Evolutionary conservation across 2,797 vertebrate genomes (phyloP).

Genomic region (Acestrorhynchus altus): DNA sequence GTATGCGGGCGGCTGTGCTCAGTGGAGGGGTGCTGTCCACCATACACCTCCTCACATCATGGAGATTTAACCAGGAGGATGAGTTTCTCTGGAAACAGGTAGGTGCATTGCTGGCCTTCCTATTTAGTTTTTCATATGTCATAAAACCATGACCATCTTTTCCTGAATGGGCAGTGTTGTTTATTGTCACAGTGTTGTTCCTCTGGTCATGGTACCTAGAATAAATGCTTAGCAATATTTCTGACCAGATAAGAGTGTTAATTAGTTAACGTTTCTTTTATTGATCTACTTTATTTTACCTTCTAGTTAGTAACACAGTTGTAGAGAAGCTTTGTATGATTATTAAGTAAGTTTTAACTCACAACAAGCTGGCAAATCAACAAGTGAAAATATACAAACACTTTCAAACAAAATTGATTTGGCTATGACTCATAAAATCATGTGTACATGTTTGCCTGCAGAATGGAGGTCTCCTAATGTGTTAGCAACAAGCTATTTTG

Average conservation of each 20-base stretch:
- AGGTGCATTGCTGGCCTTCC: conserved; percentile 35
- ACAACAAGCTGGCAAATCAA: background rate
- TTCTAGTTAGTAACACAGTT: background rate
- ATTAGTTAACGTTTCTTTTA: background rate
- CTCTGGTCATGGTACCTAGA: background rate
- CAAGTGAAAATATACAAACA: conserved; percentile 25
- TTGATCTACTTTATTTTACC: background rate
- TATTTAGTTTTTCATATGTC: background rate
- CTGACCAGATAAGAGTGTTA: no score
- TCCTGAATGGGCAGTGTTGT: background rate
- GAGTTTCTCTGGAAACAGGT: conserved; percentile 94
- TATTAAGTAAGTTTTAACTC: background rate
- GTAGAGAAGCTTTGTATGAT: background rate
- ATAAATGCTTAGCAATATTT: background rate
- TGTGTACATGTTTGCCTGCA: conserved; percentile 24
- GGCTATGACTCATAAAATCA: conserved; percentile 26
- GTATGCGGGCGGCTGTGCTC: conserved; percentile 92
- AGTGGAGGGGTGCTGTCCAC: conserved; percentile 86
- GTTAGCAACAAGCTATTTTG: background rate
- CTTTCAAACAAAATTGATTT: conserved; percentile 17
- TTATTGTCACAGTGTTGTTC: no score
- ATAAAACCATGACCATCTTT: background rate
- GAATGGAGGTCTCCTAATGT: conserved; percentile 11
- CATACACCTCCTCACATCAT: conserved; percentile 88
- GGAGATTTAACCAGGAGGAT: conserved; percentile 87